Evolutionary conservation across 2,113 vertebrate genomes (phyloP).

Genomic region (rabbit (Oryctolagus cuniculus)): DNA sequence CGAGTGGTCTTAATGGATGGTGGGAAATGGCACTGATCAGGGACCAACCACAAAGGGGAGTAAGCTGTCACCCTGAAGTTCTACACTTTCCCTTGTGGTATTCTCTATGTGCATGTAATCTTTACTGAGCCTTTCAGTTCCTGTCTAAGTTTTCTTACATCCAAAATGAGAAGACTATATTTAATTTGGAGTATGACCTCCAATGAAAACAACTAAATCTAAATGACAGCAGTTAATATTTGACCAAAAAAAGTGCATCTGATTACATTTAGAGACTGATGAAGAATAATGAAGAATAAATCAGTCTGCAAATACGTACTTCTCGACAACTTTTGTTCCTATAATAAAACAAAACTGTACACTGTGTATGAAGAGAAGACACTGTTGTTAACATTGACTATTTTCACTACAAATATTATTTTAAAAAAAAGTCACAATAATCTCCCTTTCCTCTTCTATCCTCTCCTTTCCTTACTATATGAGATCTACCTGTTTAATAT

Average conservation of each 20-base stretch:
- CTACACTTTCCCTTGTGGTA: background rate
- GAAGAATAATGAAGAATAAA: background rate
- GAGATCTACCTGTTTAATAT: background rate
- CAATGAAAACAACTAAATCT: slow-evolving; percentile 37
- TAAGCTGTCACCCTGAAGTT: background rate
- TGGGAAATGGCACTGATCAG: background rate
- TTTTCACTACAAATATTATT: slow-evolving; percentile 38
- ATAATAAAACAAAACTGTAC: background rate
- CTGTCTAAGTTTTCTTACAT: background rate
- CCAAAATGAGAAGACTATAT: background rate
- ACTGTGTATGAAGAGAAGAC: background rate
- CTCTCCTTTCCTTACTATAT: background rate
- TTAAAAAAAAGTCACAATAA: background rate
- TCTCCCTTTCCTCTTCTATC: background rate
- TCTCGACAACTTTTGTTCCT: background rate
- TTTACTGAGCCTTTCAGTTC: background rate
- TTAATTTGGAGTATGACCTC: slow-evolving; percentile 8
- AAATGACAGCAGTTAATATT: background rate
- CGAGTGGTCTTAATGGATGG: background rate
- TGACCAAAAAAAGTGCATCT: background rate
- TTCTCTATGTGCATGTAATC: background rate
- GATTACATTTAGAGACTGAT: background rate
- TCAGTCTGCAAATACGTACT: background rate
- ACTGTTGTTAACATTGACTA: background rate
- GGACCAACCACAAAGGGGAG: background rate